These are phyloP conservation scores for Macropis europaea DNA, from an alignment of 2,888 invertebrate species.

Conservation along the genomic window DNA sequence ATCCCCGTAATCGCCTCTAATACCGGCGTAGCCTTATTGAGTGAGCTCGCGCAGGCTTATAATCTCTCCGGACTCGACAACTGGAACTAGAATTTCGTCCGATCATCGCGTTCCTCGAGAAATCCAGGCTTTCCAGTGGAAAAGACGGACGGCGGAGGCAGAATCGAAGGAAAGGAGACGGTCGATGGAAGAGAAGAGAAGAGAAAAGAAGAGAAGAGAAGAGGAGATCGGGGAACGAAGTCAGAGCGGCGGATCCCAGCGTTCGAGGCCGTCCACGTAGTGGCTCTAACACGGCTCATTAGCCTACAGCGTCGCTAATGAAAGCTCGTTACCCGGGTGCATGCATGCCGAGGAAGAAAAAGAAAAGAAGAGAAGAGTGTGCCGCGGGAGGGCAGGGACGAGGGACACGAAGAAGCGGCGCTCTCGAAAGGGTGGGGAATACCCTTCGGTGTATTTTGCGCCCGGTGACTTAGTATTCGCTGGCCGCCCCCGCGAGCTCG, in stretches of 20 bases:
- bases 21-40: conserved; percentile 24
- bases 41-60: conserved; percentile 4
- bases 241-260: conserved; percentile 41
- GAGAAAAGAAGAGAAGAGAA: background rate
- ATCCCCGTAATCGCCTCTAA: conserved; percentile 11
- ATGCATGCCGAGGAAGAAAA: conserved; percentile 63
- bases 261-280: conserved; percentile 58
- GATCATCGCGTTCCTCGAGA: background rate
- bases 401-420: conserved; percentile 57
- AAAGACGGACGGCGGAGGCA: background rate
- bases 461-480: conserved; percentile 68
- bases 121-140: conserved; percentile 4
- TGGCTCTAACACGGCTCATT: conserved; percentile 76
- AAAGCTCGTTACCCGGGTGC: conserved; percentile 78
- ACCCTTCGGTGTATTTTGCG: conserved; percentile 63
- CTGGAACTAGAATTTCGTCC: background rate
- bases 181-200: background rate
- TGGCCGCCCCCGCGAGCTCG: conserved; percentile 59
- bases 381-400: conserved; percentile 17
- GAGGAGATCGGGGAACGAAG: conserved; percentile 24
- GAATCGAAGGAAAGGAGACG: background rate
- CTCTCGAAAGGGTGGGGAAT: conserved; percentile 48
- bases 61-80: conserved; percentile 1
- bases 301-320: conserved; percentile 79
- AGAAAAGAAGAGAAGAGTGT: conserved; percentile 20